Evolutionary conservation across 2,797 vertebrate genomes (phyloP).

Genomic region (Euthynnus affinis): DNA sequence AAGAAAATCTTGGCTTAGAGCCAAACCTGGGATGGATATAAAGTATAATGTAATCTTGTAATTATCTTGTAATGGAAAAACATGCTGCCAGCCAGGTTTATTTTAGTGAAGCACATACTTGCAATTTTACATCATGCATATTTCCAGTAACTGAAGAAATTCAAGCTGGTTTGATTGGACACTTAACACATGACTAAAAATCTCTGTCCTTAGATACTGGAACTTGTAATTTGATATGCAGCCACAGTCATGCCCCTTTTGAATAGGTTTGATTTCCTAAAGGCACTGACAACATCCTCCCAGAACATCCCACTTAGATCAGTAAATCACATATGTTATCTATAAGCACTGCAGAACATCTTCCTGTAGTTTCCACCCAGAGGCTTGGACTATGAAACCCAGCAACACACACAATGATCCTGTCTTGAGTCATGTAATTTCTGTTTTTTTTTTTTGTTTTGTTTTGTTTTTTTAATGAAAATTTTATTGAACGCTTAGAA

Average conservation of each 20-base stretch:
- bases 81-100: not conserved
- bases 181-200: constrained; percentile 21
- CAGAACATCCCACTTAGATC: constrained; percentile 9
- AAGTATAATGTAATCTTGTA: no score
- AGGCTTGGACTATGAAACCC: not conserved
- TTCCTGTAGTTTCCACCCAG: not conserved
- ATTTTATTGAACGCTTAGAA: not conserved
- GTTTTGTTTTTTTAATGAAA: no score
- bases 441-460: no score
- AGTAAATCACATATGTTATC: not conserved
- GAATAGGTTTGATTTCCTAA: constrained; percentile 21
- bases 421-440: no score
- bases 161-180: not conserved
- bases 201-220: not conserved
- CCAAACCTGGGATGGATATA: not conserved
- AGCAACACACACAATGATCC: not conserved
- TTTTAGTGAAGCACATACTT: not conserved
- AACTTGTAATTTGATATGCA: constrained; percentile 10
- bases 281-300: not conserved
- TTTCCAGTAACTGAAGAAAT: not conserved
- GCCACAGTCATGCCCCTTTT: not conserved
- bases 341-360: not conserved
- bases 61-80: not conserved
- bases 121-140: not conserved
- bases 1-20: no score